These are phyloP conservation scores for Acridotheres tristis DNA, from an alignment of 2,797 vertebrate species.

Conservation along the genomic window DNA sequence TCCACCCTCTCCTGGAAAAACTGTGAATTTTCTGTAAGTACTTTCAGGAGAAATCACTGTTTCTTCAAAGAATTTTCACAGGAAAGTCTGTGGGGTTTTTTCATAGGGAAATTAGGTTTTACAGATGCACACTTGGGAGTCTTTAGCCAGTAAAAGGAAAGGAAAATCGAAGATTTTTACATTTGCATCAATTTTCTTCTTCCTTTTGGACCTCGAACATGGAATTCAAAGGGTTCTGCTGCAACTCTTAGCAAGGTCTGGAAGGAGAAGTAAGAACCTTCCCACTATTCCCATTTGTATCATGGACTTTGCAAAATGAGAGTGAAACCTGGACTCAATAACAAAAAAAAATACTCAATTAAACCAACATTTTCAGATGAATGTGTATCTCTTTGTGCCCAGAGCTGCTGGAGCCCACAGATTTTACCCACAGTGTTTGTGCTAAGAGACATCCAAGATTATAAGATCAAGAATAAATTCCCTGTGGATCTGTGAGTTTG, in stretches of 20 bases:
- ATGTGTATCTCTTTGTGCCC: not conserved
- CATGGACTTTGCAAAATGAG: rapidly evolving
- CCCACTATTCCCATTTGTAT: not conserved
- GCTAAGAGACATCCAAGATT: not conserved
- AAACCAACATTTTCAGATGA: not conserved
- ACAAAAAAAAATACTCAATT: not conserved
- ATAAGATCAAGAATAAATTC: not conserved
- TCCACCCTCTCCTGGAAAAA: conserved; percentile 66
- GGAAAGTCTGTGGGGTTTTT: not conserved
- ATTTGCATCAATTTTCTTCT: not conserved
- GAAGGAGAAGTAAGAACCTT: not conserved
- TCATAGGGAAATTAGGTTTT: not conserved
- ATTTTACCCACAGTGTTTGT: not conserved
- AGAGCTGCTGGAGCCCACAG: not conserved
- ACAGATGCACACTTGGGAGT: not conserved
- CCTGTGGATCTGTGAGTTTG: not conserved
- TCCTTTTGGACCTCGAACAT: not conserved
- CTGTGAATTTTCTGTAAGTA: not conserved
- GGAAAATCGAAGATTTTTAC: not conserved
- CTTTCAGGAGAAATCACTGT: not conserved
- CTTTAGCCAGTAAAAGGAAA: not conserved
- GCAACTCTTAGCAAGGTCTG: not conserved
- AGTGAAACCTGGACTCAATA: not conserved
- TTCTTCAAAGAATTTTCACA: not conserved
- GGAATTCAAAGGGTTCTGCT: not conserved